A percentile compares a stretch with the other conserved stretches of the same genome.
phyloP scores from a whole-genome alignment of 2,113 vertebrate genomes.

The Strix uralensis region DNA sequence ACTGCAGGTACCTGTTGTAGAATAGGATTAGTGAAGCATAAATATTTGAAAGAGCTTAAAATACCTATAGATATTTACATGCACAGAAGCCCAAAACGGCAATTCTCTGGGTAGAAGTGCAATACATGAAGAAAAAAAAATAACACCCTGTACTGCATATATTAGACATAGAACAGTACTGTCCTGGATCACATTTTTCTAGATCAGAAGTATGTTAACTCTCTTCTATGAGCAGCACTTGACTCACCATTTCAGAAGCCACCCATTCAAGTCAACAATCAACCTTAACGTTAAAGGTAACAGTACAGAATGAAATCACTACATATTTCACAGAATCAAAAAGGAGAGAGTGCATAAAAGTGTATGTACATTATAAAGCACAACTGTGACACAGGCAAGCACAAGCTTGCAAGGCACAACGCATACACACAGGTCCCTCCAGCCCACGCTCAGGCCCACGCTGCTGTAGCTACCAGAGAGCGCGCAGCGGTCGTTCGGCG shows the following conservation, averaged over 20 bases:
- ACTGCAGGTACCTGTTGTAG: neutral
- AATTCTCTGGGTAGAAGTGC: neutral
- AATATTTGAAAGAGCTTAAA: neutral
- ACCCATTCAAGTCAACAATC: neutral
- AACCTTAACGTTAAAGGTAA: neutral
- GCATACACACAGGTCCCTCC: accelerated
- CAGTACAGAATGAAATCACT: neutral
- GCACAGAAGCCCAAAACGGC: neutral
- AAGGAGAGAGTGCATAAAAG: accelerated
- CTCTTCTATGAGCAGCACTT: neutral
- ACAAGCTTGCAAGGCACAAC: neutral
- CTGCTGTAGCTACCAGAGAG: neutral
- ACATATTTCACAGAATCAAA: accelerated
- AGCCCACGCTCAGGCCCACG: accelerated
- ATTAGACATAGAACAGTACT: neutral
- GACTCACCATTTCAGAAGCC: neutral
- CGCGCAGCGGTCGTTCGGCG: too few relatives aligned
- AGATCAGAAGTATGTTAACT: neutral
- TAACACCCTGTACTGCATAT: neutral
- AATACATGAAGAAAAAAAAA: neutral
- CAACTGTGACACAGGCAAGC: neutral
- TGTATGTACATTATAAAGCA: accelerated
- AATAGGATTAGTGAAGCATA: neutral
- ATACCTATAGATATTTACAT: neutral
- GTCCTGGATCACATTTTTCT: neutral